phyloP scores from a whole-genome alignment of 2,113 vertebrate species.

The Puntigrus tetrazona region DNA sequence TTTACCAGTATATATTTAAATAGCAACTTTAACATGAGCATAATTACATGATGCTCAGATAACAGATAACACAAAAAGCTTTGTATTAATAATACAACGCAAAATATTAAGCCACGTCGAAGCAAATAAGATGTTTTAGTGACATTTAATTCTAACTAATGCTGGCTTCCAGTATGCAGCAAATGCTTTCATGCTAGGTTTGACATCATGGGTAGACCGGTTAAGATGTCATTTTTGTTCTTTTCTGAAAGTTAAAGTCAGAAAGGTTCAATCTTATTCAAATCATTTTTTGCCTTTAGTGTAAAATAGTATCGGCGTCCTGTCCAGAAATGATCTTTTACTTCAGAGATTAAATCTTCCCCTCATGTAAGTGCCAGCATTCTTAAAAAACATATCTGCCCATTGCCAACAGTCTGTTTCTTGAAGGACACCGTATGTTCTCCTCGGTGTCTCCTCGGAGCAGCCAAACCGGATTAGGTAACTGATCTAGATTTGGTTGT shows the following conservation, averaged over 20 bases:
- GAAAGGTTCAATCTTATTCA: background rate
- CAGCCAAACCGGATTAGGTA: background rate
- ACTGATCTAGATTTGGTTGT: background rate
- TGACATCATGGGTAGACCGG: background rate
- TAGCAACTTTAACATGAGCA: background rate
- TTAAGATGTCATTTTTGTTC: background rate
- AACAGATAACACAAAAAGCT: too few species aligned
- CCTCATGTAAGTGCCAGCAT: background rate
- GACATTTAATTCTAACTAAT: background rate
- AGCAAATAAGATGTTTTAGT: background rate
- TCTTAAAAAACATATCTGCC: background rate
- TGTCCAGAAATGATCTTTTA: background rate
- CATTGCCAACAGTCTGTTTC: background rate
- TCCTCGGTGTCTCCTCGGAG: background rate
- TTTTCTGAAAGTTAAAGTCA: background rate
- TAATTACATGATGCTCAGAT: background rate
- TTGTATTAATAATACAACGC: background rate
- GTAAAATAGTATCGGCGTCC: background rate
- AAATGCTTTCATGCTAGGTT: background rate
- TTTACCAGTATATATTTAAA: background rate
- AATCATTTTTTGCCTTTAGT: background rate
- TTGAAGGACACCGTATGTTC: background rate
- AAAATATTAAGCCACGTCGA: background rate
- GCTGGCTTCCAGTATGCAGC: background rate
- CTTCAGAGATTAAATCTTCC: background rate